Evolutionary conservation across 2,888 invertebrate genomes (phyloP), one percentile per base, ranked within the genome.

Genomic region (Papilio demoleus): DNA sequence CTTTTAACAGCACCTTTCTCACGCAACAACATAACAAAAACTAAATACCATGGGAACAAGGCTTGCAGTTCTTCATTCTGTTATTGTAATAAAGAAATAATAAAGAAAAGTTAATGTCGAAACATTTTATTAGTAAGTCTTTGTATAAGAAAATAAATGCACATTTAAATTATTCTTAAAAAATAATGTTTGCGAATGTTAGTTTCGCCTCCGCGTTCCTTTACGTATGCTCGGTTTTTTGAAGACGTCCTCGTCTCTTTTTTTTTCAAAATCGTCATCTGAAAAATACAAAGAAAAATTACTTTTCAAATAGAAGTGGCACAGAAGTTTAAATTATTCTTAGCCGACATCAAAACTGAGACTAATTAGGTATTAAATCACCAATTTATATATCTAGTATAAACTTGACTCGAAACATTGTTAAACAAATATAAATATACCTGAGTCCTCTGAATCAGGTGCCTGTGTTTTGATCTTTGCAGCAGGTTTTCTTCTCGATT

Each of bases 191-290:
- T 70, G 65, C 34, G 53, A 60, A 34, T 45, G 17, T 81, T 67
- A 89, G 72, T 87, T 88, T 78, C 85, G 86, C 78, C 85, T 86
- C 40, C 90, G 83, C 0, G 86, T 85, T 1, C 82, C 81, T 79
- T 87, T 92, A 71, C 88, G 85, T 24, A 82, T 79, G 0, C 85
- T 70, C 0, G 93, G 93, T 77, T 92, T 93, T 76, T 93, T 93
- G 73, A 93, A 93, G 4, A 92, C 86, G 53, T 90, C 87, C 14
- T 89, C 88, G 14, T 82, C 81, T 0, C 83, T 80, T 69, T 87
- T 86, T 70, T 84, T 81, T 70, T 85, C 82, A 64, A 83, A 79
- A 31, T 88, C 90, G 59, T 92, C 92, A 66, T 90, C 92, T 92
- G 78, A 59, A 85, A 84, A 59, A 42, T 62, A 8, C n/a, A 50